Conservation (phyloP, 2,797 vertebrate species). For the Cryptoprocta ferox region DNA sequence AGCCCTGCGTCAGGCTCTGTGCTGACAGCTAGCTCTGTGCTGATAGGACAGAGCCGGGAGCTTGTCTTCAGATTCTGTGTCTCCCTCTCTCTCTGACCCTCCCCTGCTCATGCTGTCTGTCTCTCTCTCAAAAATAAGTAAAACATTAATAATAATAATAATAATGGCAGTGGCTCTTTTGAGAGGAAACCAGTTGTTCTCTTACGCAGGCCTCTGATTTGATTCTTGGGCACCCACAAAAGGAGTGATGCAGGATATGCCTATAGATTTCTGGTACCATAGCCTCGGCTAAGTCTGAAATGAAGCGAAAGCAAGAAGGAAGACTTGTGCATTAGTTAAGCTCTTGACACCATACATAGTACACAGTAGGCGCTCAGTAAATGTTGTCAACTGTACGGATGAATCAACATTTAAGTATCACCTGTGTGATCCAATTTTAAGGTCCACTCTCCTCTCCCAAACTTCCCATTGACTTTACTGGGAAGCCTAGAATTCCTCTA, state of each 20-base stretch:
- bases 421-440: background rate
- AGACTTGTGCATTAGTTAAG: background rate
- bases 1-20: no score
- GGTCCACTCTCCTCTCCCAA: background rate
- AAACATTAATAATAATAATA: background rate
- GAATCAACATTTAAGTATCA: background rate
- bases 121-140: no score
- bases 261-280: fast-evolving
- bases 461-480: background rate
- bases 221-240: background rate
- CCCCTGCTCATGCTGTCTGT: no score
- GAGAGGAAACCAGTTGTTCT: background rate
- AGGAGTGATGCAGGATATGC: fast-evolving
- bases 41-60: no score
- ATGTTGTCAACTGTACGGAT: background rate
- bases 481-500: background rate
- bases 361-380: background rate
- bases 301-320: background rate
- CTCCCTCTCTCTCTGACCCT: no score
- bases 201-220: background rate
- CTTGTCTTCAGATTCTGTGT: no score
- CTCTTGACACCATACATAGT: background rate
- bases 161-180: background rate
- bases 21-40: no score
- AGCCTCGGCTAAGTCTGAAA: background rate